Percentiles rank a stretch among this genome's conserved stretches.
phyloP scores from a whole-genome alignment of 2,888 invertebrate species.

The Nudaria mundana region DNA sequence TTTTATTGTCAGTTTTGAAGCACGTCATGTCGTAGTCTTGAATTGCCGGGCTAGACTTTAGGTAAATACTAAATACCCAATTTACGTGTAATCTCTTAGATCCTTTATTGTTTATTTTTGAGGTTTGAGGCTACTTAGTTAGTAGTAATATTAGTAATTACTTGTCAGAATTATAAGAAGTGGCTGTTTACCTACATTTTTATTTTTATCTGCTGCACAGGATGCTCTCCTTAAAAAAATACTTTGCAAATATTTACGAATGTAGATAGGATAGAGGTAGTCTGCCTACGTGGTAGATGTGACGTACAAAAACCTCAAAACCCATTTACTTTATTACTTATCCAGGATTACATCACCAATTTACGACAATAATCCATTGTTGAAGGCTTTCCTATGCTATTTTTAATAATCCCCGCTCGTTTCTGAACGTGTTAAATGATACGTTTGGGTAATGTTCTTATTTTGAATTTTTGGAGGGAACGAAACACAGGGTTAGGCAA shows the following conservation, averaged over 20 bases:
- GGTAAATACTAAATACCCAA: no score
- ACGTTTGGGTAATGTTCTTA: constrained; percentile 32
- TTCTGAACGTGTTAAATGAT: constrained; percentile 40
- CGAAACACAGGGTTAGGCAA: constrained; percentile 17
- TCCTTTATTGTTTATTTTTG: no score
- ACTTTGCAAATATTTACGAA: constrained; percentile 35
- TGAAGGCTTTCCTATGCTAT: constrained; percentile 51
- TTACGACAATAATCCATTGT: constrained; percentile 69
- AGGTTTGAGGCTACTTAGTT: no score
- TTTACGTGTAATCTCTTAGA: no score
- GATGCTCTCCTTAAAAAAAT: constrained; percentile 19
- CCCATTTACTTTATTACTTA: constrained; percentile 57
- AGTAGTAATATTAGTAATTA: no score
- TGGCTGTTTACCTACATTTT: no score
- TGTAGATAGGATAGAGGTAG: constrained; percentile 30
- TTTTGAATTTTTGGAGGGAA: constrained; percentile 30
- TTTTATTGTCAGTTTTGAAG: no score
- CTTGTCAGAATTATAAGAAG: no score
- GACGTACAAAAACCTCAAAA: constrained; percentile 61
- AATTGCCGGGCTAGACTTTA: no score
- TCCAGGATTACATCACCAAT: constrained; percentile 47
- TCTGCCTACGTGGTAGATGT: no score
- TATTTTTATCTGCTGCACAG: no score
- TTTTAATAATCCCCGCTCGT: constrained; percentile 44
- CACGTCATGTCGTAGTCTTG: no score